These are phyloP conservation scores for Leptodactylus fallax DNA, from an alignment of 2,797 vertebrate genomes.

Conservation along the genomic window DNA sequence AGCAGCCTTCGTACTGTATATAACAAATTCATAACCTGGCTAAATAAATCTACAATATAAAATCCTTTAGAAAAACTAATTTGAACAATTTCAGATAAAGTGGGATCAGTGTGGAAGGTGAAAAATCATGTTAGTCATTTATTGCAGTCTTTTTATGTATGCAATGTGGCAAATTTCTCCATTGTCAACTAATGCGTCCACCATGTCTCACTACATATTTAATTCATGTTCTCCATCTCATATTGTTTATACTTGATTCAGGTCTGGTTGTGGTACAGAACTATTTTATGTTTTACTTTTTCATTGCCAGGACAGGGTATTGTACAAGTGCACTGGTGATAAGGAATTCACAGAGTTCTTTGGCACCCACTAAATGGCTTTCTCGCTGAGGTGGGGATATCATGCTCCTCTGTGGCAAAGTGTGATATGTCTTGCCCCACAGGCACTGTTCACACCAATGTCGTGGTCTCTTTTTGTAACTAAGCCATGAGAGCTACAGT, in stretches of 20 bases:
- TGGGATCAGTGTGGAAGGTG: slow-evolving; percentile 62
- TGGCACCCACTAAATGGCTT: not conserved
- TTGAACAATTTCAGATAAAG: slow-evolving; percentile 56
- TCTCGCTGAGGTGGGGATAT: too few species aligned
- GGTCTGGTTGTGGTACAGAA: not conserved
- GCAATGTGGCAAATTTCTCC: not conserved
- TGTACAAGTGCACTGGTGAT: not conserved
- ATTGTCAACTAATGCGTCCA: not conserved
- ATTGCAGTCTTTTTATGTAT: not conserved
- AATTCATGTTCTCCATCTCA: slow-evolving; percentile 2
- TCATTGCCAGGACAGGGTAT: not conserved
- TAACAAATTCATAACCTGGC: not conserved
- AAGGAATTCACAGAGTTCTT: not conserved
- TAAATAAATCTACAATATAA: not conserved
- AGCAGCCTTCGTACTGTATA: slow-evolving; percentile 32
- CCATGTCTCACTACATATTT: not conserved
- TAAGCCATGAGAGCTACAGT: too few species aligned
- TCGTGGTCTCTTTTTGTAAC: too few species aligned
- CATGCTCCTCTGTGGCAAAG: too few species aligned
- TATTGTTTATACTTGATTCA: not conserved
- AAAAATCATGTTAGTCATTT: slow-evolving; percentile 4
- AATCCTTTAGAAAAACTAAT: slow-evolving; percentile 1
- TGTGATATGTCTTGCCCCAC: too few species aligned
- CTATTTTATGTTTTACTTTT: not conserved
- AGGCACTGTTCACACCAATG: too few species aligned